Evolutionary conservation across 2,888 invertebrate species (phyloP).

Genomic region (Drosophila multiciliata): DNA sequence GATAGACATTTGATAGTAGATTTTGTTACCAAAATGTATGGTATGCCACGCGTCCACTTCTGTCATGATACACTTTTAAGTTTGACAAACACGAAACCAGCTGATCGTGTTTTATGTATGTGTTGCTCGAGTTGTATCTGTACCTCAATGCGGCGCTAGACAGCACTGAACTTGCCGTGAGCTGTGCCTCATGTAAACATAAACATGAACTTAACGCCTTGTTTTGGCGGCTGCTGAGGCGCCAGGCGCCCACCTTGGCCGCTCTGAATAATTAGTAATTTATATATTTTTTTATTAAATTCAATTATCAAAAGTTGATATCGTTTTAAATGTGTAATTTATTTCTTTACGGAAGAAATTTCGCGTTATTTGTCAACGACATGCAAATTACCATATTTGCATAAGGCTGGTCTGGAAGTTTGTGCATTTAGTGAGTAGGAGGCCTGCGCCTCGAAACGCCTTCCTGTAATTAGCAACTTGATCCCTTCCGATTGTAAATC

Average conservation of each 20-base stretch:
- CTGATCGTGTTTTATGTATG: constrained; percentile 26
- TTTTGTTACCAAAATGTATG: constrained; percentile 5
- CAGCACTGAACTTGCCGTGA: constrained; percentile 46
- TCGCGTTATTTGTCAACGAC: constrained; percentile 36
- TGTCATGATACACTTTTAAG: background rate
- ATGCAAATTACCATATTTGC: constrained; percentile 24
- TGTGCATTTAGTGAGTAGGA: constrained; percentile 10
- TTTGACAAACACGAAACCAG: constrained; percentile 34
- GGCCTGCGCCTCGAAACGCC: constrained; percentile 9
- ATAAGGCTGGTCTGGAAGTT: constrained; percentile 8
- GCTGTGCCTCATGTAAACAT: constrained; percentile 50
- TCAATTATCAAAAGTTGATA: constrained; percentile 39
- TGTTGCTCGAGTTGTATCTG: constrained; percentile 3
- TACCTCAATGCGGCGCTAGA: constrained; percentile 21
- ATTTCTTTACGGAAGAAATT: constrained; percentile 70
- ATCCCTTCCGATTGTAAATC: constrained; percentile 37
- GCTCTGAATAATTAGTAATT: constrained; percentile 39
- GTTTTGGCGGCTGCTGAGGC: constrained; percentile 25
- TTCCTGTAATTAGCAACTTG: constrained; percentile 46
- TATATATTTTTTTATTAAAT: constrained; percentile 13
- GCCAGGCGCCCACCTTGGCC: constrained; percentile 48
- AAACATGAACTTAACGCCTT: constrained; percentile 47
- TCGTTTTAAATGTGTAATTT: constrained; percentile 56
- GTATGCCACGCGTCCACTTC: background rate
- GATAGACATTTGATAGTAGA: background rate